phyloP scores from a whole-genome alignment of 2,888 invertebrate species.

The Drosophila fulvimacula region DNA sequence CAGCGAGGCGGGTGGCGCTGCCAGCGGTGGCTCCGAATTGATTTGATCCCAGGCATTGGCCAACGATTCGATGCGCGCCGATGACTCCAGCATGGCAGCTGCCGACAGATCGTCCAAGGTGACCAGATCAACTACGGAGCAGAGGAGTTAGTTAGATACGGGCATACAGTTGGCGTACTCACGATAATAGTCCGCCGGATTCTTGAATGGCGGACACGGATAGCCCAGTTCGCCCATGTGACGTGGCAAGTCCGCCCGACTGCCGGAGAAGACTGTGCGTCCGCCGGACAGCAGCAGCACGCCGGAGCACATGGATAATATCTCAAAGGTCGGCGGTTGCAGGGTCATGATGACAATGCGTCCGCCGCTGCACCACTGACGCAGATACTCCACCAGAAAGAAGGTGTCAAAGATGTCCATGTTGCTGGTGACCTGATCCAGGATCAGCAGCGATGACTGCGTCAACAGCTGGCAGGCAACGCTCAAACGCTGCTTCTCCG shows the following conservation, averaged over 20 bases:
- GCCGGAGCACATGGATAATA: constrained; percentile 92
- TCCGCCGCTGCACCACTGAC: constrained; percentile 92
- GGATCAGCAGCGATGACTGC: constrained; percentile 93
- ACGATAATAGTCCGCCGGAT: constrained; percentile 98
- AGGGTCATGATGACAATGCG: constrained; percentile 95
- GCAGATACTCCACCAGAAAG: constrained; percentile 95
- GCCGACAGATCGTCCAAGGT: constrained; percentile 96
- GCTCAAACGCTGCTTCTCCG: constrained; percentile 93
- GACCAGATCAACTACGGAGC: constrained; percentile 92
- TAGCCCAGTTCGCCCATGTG: constrained; percentile 96
- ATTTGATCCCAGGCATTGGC: constrained; percentile 89
- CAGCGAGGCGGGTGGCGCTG: constrained; percentile 91
- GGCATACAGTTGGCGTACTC: constrained; percentile 84
- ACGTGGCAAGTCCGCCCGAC: constrained; percentile 94
- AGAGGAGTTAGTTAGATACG: background rate
- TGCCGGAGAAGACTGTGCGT: constrained; percentile 95
- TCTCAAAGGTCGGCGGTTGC: constrained; percentile 97
- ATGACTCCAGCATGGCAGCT: constrained; percentile 97
- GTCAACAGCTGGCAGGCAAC: constrained; percentile 95
- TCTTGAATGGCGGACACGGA: constrained; percentile 98
- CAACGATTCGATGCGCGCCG: constrained; percentile 95
- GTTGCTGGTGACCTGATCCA: constrained; percentile 91
- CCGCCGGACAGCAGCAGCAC: constrained; percentile 95
- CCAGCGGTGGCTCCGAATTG: constrained; percentile 85
- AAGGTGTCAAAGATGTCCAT: constrained; percentile 97